phyloP scores from a whole-genome alignment of 92 coral and sea anemone genomes.

The Palythoa caribaeorum region DNA sequence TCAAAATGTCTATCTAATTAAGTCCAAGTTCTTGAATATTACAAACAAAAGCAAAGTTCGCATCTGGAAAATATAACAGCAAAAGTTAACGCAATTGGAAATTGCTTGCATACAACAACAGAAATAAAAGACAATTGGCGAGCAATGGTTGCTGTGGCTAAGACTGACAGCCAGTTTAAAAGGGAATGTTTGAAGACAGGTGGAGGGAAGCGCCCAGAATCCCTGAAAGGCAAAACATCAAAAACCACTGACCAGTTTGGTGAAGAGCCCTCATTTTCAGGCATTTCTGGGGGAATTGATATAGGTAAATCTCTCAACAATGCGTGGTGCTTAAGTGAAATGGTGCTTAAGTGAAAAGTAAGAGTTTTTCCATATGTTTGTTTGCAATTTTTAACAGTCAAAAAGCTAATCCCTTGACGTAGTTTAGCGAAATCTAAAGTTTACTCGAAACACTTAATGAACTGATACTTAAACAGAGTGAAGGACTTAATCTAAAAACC shows the following conservation, averaged over 20 bases:
- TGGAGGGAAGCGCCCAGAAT: slow-evolving; percentile 39
- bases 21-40: slow-evolving; percentile 21
- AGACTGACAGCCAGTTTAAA: background rate
- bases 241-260: slow-evolving; percentile 39
- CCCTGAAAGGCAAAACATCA: background rate
- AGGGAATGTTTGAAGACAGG: slow-evolving; percentile 32
- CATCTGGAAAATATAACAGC: slow-evolving; percentile 27
- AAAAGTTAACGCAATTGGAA: slow-evolving; percentile 35
- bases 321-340: background rate
- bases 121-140: slow-evolving; percentile 59
- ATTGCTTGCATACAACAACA: background rate
- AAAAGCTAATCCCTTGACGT: background rate
- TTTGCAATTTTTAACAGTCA: background rate
- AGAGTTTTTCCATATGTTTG: background rate
- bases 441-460: background rate
- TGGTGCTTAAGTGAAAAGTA: background rate
- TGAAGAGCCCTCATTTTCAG: slow-evolving; percentile 65
- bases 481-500: background rate
- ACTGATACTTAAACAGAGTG: background rate
- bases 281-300: slow-evolving; percentile 54
- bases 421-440: slow-evolving; percentile 9
- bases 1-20: background rate
- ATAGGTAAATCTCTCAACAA: slow-evolving; percentile 33
- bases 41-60: slow-evolving; percentile 36
- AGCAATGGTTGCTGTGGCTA: slow-evolving; percentile 43